These are phyloP conservation scores for Myiozetetes cayanensis DNA, from an alignment of 2,113 vertebrate species.

Conservation along the genomic window DNA sequence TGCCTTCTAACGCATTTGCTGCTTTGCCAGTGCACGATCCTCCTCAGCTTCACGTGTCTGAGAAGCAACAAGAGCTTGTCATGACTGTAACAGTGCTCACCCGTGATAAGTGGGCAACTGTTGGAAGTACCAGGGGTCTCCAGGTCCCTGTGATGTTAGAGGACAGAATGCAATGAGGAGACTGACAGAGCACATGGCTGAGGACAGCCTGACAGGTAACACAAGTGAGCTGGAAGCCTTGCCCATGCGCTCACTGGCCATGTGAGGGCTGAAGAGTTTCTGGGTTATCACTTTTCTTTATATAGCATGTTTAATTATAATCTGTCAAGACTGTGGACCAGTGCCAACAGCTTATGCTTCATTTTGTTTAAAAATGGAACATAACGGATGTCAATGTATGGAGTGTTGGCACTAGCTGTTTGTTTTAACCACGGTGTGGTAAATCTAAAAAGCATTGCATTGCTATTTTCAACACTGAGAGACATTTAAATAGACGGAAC, in stretches of 20 bases:
- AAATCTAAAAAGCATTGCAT: background rate
- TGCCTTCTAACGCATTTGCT: background rate
- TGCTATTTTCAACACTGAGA: background rate
- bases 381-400: background rate
- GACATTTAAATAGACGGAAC: background rate
- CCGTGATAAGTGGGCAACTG: background rate
- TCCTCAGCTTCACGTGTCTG: background rate
- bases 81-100: background rate
- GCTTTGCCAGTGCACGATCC: background rate
- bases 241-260: accelerated
- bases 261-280: background rate
- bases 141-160: background rate
- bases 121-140: background rate
- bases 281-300: background rate
- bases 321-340: background rate
- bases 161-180: background rate
- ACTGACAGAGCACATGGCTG: background rate
- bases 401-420: background rate
- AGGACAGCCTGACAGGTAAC: background rate
- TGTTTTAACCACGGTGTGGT: background rate
- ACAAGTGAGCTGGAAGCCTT: background rate
- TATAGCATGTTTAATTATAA: background rate
- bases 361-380: background rate
- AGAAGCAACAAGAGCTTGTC: background rate
- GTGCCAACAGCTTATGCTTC: background rate